A percentile compares a stretch with the other conserved stretches of the same genome.
Conservation (phyloP, 2,797 vertebrate genomes). For the Myotis findleyi region DNA sequence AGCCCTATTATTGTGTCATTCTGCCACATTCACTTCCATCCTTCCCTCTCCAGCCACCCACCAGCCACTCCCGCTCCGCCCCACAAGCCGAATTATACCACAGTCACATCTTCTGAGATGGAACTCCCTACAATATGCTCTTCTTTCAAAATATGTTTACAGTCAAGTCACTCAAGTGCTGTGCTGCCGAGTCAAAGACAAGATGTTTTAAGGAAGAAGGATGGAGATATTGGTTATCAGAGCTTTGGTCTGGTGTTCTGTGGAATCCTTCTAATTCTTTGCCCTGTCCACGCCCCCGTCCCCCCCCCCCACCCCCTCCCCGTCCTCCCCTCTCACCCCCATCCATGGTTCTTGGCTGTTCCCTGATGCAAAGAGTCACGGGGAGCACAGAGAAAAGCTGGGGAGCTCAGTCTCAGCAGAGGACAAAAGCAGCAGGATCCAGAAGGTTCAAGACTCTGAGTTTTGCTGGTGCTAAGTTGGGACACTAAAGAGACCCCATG, state of each 20-base stretch:
- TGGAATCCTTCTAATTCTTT: background rate
- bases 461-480: background rate
- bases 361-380: background rate
- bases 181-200: background rate
- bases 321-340: background rate
- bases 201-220: background rate
- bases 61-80: background rate
- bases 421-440: background rate
- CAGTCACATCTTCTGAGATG: background rate
- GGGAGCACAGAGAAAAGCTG: background rate
- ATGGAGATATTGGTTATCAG: background rate
- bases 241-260: background rate
- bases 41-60: background rate
- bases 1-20: background rate
- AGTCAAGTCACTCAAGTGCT: constrained; percentile 2
- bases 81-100: background rate
- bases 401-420: background rate
- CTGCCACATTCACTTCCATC: background rate
- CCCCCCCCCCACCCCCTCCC: background rate
- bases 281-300: fast-evolving
- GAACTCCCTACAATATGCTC: background rate
- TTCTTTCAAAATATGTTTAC: constrained; percentile 53
- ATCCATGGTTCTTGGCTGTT: background rate
- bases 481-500: background rate
- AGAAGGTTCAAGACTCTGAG: background rate